These are phyloP conservation scores for Pelobates cultripes DNA, from an alignment of 2,797 vertebrate genomes.

Conservation along the genomic window DNA sequence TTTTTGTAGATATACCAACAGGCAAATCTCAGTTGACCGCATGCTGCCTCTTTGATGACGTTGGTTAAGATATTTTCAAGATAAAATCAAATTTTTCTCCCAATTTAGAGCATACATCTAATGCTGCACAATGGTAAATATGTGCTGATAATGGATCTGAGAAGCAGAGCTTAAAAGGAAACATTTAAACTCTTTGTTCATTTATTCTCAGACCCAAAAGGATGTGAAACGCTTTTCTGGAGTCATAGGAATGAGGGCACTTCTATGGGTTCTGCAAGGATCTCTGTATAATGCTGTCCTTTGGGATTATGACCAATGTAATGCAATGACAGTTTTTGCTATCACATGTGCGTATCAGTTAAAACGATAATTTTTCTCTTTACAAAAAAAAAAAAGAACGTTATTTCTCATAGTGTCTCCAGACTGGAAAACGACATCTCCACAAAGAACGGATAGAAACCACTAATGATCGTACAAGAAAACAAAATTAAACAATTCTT, in stretches of 20 bases:
- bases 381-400: constrained; percentile 52
- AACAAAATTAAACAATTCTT: background rate
- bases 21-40: background rate
- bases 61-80: constrained; percentile 10
- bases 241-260: constrained; percentile 71
- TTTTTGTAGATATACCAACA: too few species aligned
- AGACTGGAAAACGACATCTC: constrained; percentile 62
- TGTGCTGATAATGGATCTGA: background rate
- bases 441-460: constrained; percentile 55
- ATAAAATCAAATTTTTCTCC: constrained; percentile 16
- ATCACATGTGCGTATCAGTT: constrained; percentile 71
- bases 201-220: constrained; percentile 63
- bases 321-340: constrained; percentile 77
- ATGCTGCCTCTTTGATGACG: constrained; percentile 15
- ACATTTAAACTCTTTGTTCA: constrained; percentile 62
- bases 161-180: constrained; percentile 57
- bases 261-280: constrained; percentile 66
- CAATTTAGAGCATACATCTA: background rate
- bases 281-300: constrained; percentile 71
- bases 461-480: too few species aligned
- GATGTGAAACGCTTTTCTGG: constrained; percentile 73
- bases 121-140: background rate
- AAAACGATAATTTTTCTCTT: constrained; percentile 69
- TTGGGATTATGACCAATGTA: constrained; percentile 65
- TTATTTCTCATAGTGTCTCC: constrained; percentile 69